These are phyloP conservation scores for Sussaba pulchella DNA, from an alignment of 2,888 invertebrate genomes.

Conservation along the genomic window DNA sequence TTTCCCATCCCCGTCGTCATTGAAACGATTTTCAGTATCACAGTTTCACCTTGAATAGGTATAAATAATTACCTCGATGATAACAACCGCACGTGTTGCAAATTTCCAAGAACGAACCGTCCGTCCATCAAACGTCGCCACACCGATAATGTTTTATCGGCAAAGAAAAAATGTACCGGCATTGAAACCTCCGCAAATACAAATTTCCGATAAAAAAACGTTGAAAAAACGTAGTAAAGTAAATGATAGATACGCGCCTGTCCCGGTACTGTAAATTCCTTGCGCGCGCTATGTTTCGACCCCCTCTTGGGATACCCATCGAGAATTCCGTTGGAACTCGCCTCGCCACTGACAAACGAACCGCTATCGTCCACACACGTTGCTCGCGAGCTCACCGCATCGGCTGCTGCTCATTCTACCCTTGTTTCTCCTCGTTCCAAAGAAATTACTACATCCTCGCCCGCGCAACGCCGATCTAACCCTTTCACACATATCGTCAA, in stretches of 20 bases:
- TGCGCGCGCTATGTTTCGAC: neutral
- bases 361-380: slow-evolving; percentile 1
- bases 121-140: no score
- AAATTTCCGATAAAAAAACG: no score
- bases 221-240: no score
- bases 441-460: slow-evolving; percentile 58
- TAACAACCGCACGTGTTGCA: no score
- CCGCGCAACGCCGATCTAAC: slow-evolving; percentile 58
- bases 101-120: no score
- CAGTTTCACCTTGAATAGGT: no score
- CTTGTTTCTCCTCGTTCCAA: slow-evolving; percentile 71
- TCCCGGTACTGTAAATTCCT: slow-evolving; percentile 19
- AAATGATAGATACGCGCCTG: slow-evolving; percentile 28
- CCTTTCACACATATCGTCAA: neutral
- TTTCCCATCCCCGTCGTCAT: no score
- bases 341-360: slow-evolving; percentile 24
- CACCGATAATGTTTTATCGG: no score
- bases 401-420: slow-evolving; percentile 65
- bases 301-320: neutral
- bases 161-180: no score
- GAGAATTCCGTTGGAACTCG: neutral
- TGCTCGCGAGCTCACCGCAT: slow-evolving; percentile 36
- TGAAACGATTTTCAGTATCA: no score
- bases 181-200: no score
- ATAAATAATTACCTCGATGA: no score